These are phyloP conservation scores for Oceanodroma tethys DNA, from an alignment of 2,113 vertebrate genomes.

Conservation along the genomic window DNA sequence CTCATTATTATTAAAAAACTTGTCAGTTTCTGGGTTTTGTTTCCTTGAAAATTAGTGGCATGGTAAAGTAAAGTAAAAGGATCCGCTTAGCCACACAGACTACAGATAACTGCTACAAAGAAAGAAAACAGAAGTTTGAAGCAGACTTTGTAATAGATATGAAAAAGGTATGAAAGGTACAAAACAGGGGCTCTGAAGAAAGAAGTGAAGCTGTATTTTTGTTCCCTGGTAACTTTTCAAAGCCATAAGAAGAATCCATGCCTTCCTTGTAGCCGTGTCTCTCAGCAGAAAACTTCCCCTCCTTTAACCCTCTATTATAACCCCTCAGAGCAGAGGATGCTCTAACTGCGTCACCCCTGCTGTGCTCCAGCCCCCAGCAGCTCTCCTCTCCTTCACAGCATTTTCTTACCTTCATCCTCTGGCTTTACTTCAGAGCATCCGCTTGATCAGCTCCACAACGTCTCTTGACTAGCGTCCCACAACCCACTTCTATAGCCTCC, in stretches of 20 bases:
- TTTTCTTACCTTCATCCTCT: neutral
- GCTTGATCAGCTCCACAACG: neutral
- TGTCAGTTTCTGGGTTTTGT: neutral
- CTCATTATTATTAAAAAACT: neutral
- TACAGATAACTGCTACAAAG: no score
- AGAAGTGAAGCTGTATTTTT: neutral
- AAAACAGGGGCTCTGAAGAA: neutral
- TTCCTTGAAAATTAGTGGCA: neutral
- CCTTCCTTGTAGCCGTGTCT: neutral
- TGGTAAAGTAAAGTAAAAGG: neutral
- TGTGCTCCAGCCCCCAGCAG: neutral
- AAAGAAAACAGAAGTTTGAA: neutral
- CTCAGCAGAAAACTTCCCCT: neutral
- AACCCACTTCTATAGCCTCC: neutral
- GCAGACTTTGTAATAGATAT: neutral
- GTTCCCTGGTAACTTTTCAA: neutral
- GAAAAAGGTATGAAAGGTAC: fast-evolving
- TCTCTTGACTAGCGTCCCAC: fast-evolving
- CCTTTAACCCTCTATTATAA: fast-evolving
- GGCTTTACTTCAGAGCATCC: neutral
- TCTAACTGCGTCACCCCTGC: neutral
- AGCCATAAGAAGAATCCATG: fast-evolving
- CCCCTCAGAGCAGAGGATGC: neutral
- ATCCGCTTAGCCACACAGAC: neutral
- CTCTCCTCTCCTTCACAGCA: neutral